Percentiles rank a stretch among this genome's conserved stretches.
phyloP scores from a whole-genome alignment of 2,888 invertebrate species.

The Tryphoninae sp. region DNA sequence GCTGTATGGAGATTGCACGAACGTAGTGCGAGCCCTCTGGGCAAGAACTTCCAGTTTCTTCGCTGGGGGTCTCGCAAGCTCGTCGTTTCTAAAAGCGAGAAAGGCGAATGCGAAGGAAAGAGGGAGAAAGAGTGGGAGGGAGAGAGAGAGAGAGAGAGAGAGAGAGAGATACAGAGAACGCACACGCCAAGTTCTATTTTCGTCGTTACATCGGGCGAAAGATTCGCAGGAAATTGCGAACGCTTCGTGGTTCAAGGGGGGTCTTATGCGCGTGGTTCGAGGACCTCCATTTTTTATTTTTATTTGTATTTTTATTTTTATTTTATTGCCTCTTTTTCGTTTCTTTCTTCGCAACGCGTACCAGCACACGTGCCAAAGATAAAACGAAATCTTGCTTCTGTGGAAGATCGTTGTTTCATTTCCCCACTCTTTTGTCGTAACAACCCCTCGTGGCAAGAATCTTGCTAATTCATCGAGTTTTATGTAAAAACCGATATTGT shows the following conservation, averaged over 20 bases:
- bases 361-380: slow-evolving; percentile 33
- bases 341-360: slow-evolving; percentile 11
- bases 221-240: slow-evolving; percentile 58
- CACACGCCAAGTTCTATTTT: slow-evolving; percentile 49
- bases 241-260: slow-evolving; percentile 49
- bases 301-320: background rate
- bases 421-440: background rate
- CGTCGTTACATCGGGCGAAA: slow-evolving; percentile 29
- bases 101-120: slow-evolving; percentile 45
- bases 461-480: background rate
- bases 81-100: slow-evolving; percentile 39
- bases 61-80: slow-evolving; percentile 66
- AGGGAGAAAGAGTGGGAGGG: slow-evolving; percentile 34
- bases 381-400: slow-evolving; percentile 57
- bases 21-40: slow-evolving; percentile 22
- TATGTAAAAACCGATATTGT: background rate
- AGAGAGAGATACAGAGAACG: slow-evolving; percentile 32
- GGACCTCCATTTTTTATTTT: slow-evolving; percentile 48
- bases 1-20: slow-evolving; percentile 8
- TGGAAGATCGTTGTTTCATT: slow-evolving; percentile 36
- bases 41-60: slow-evolving; percentile 49
- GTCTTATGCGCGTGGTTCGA: slow-evolving; percentile 43
- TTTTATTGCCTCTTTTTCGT: background rate
- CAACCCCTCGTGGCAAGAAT: background rate
- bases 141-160: slow-evolving; percentile 37